Base-by-base conservation (phyloP, 2,888 invertebrate genomes). In the Melangyna quadrimaculata region DNA sequence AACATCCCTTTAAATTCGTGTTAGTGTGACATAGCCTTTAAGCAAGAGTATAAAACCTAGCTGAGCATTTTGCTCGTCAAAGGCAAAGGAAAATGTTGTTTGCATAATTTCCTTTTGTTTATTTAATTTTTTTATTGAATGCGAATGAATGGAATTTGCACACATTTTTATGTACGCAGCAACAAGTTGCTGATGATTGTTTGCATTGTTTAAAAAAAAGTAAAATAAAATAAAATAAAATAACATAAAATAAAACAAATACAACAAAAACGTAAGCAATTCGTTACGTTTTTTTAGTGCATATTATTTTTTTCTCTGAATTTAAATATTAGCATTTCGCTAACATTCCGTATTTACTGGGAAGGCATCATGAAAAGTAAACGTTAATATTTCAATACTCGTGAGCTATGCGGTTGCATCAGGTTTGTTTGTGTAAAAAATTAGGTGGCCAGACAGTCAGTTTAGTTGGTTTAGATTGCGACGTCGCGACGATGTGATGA, bases 41-140 rank as follows among this genome's bases (percentile, higher is more conserved):
- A 51, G 24, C 51, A 51, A 51, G 24, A 8, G 7, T 3, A 51
- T 51, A 1, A 27, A 24, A 35, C 59, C 22, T 35, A 14, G 12
- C 14, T 0, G 14, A 7, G 7, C 35, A 57, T 22, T 37, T 22
- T 14, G 27, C 5, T 24, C 14, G 14, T 2, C 6, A 19, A 19
- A 17, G 8, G 0, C 1, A 22, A 14, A 37, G 0, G 8, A 19
- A 59, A 22, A 35, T 48, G 61, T 69, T 61, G 43, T 78, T 79
- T 79, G 79, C 74, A 83, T 74, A 75, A 71, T 69, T 75, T 55
- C 19, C 75, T 69, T 79, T 84, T 84, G 79, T 70, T 37, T 43
- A 45, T 29, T 29, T 57, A 51, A 57, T 83, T 78, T 51, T 77
- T 27, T 51, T 27, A n/a, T 67, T 61, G 22, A 59, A 75, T 75